A percentile compares a stretch with the other conserved stretches of the same genome.
phyloP scores from a whole-genome alignment of 1,140 invertebrate species.

The Andrena cerasifolii region DNA sequence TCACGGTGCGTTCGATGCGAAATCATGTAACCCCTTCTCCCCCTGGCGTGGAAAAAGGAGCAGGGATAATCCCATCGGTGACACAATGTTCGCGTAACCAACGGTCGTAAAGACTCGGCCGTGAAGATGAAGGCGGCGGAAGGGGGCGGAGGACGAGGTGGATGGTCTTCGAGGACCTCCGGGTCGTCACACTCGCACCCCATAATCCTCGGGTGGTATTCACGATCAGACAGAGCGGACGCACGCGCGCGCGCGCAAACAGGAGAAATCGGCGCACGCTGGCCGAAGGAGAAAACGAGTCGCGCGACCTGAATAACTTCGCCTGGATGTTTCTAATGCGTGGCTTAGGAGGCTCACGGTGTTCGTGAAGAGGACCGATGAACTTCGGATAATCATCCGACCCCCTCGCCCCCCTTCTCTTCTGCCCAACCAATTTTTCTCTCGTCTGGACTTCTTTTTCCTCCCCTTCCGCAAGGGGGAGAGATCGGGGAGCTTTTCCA shows the following conservation, averaged over 20 bases:
- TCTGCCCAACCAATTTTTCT: background rate
- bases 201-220: slow-evolving; percentile 73
- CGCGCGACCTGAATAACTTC: slow-evolving; percentile 70
- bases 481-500: slow-evolving; percentile 1
- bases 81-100: slow-evolving; percentile 76
- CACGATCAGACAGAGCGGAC: slow-evolving; percentile 70
- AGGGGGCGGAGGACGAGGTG: slow-evolving; percentile 17
- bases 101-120: slow-evolving; percentile 41
- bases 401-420: slow-evolving; percentile 1
- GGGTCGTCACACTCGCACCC: slow-evolving; percentile 64
- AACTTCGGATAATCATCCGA: slow-evolving; percentile 67
- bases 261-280: slow-evolving; percentile 24
- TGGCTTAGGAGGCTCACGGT: slow-evolving; percentile 65
- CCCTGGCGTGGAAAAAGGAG: slow-evolving; percentile 16
- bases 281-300: slow-evolving; percentile 59
- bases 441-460: slow-evolving; percentile 9
- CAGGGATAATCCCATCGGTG: slow-evolving; percentile 71
- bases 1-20: slow-evolving; percentile 47
- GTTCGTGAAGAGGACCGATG: slow-evolving; percentile 66
- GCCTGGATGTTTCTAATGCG: slow-evolving; percentile 74
- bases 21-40: slow-evolving; percentile 57
- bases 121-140: background rate
- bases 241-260: slow-evolving; percentile 23
- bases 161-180: slow-evolving; percentile 39
- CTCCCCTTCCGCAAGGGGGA: too few relatives aligned